A percentile compares a stretch with the other conserved stretches of the same genome.
phyloP scores from a whole-genome alignment of 2,797 vertebrate species.

The Siniperca scherzeri region DNA sequence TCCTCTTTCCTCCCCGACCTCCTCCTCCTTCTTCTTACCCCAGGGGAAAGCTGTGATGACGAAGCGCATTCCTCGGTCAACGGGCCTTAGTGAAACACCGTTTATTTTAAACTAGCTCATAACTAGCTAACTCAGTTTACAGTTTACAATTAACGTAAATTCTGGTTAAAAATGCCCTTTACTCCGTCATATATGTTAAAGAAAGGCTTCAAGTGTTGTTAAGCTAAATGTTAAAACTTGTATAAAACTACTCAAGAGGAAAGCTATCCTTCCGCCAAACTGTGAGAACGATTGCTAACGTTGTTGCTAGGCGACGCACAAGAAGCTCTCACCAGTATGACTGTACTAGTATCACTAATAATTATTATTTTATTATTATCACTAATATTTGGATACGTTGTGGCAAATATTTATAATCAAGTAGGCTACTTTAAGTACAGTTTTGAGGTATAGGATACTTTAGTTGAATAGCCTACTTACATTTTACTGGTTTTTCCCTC shows the following conservation, averaged over 20 bases:
- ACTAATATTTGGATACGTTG: neutral
- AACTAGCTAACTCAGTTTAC: neutral
- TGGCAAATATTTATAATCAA: neutral
- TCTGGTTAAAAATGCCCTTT: neutral
- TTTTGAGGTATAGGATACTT: neutral
- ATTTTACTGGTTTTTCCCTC: neutral
- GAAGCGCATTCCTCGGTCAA: constrained; percentile 75
- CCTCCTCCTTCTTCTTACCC: constrained; percentile 40
- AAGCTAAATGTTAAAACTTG: neutral
- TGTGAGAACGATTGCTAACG: neutral
- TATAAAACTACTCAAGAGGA: neutral
- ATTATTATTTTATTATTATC: neutral
- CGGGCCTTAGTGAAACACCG: constrained; percentile 43
- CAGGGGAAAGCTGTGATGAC: constrained; percentile 64
- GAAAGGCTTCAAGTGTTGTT: neutral
- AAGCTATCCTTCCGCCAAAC: too few species aligned
- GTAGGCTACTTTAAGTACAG: neutral
- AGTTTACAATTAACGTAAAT: constrained; percentile 12
- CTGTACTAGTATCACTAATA: neutral
- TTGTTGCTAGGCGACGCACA: constrained; percentile 8
- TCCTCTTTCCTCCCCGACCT: constrained; percentile 19
- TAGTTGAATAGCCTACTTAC: neutral
- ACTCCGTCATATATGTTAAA: neutral
- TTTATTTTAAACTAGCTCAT: constrained; percentile 28
- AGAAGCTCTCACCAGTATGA: neutral